Evolutionary conservation across 2,797 vertebrate genomes (phyloP).

Genomic region (Thunnus albacares): DNA sequence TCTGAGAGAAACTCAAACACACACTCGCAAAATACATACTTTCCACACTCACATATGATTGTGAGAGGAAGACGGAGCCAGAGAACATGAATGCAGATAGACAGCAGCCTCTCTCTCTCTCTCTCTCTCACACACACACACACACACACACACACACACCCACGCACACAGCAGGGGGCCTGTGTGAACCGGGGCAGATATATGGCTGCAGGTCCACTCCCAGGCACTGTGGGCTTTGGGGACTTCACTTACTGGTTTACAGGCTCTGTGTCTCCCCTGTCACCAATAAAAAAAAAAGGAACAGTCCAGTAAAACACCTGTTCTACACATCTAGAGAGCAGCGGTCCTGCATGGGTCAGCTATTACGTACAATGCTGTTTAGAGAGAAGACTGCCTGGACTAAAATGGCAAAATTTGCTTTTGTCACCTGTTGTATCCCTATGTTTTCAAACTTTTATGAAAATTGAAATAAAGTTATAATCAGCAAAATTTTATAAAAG

Average conservation of each 20-base stretch:
- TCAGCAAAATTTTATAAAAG: background rate
- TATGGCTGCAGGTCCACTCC: slow-evolving; percentile 65
- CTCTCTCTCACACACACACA: slow-evolving; percentile 38
- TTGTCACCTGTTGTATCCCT: background rate
- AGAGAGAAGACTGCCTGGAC: slow-evolving; percentile 14
- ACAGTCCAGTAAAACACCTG: slow-evolving; percentile 77
- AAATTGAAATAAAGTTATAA: background rate
- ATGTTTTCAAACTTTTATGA: background rate
- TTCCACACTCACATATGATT: slow-evolving; percentile 12
- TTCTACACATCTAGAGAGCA: slow-evolving; percentile 69
- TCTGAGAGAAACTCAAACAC: slow-evolving; percentile 10
- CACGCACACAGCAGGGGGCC: slow-evolving; percentile 44
- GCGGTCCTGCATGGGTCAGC: slow-evolving; percentile 45
- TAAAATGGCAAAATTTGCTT: background rate
- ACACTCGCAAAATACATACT: background rate
- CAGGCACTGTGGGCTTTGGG: slow-evolving; percentile 67
- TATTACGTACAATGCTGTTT: slow-evolving; percentile 29
- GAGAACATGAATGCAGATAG: slow-evolving; percentile 40
- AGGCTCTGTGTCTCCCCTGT: slow-evolving; percentile 69
- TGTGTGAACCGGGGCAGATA: slow-evolving; percentile 71
- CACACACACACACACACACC: slow-evolving; percentile 37
- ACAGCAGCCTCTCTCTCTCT: slow-evolving; percentile 26
- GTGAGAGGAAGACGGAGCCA: slow-evolving; percentile 35
- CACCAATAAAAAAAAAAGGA: slow-evolving; percentile 59
- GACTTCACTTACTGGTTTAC: slow-evolving; percentile 66